Conservation (phyloP, 2,113 vertebrate genomes). For the Eulacestoma nigropectus region DNA sequence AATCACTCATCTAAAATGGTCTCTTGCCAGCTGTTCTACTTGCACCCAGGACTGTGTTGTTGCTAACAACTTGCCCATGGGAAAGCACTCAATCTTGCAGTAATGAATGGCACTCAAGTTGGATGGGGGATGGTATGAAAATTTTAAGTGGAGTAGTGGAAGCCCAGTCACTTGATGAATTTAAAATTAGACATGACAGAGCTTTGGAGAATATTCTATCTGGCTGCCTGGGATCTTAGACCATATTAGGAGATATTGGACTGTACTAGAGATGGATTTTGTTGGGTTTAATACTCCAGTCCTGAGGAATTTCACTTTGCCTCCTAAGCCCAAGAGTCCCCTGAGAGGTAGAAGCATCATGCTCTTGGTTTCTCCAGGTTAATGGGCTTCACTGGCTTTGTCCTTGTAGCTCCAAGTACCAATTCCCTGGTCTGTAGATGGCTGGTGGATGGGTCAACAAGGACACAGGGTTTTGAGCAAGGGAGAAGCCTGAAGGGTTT, state of each 20-base stretch:
- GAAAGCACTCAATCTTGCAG: not conserved
- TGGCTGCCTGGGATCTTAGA: not conserved
- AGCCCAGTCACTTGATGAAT: not conserved
- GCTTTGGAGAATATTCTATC: not conserved
- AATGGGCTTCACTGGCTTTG: not conserved
- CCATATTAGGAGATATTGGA: not conserved
- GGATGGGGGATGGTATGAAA: not conserved
- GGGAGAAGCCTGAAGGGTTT: not conserved
- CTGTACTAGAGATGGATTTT: not conserved
- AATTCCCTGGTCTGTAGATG: not conserved
- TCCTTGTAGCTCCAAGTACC: not conserved
- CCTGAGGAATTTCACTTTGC: not conserved
- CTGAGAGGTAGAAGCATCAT: not conserved
- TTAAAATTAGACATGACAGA: constrained; percentile 4
- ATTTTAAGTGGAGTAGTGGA: not conserved
- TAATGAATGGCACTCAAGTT: not conserved
- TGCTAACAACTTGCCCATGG: not conserved
- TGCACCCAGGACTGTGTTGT: not conserved
- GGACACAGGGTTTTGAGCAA: not conserved
- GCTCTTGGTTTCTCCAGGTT: not conserved
- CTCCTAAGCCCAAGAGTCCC: not conserved
- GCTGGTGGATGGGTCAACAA: not conserved
- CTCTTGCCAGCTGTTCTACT: not conserved
- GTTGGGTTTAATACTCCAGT: not conserved
- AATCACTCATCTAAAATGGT: not conserved